phyloP scores from a whole-genome alignment of 2,888 invertebrate species.

The Nomada fabriciana region DNA sequence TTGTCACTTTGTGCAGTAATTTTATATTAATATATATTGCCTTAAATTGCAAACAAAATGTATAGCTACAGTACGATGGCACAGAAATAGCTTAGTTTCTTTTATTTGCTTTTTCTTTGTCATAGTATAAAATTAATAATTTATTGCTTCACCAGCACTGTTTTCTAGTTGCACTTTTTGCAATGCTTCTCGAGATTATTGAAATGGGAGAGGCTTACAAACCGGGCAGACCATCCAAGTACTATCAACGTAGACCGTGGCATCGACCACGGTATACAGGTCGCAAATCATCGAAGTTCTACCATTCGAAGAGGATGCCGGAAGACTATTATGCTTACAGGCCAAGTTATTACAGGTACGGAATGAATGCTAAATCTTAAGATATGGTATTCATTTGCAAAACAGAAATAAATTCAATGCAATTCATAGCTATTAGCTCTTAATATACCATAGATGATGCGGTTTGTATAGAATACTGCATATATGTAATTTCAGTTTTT shows the following conservation, averaged over 20 bases:
- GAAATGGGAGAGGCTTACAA: conserved; percentile 68
- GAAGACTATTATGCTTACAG: conserved; percentile 54
- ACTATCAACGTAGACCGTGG: conserved; percentile 66
- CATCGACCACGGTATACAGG: conserved; percentile 62
- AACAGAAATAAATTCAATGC: neutral
- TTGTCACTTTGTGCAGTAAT: too few species aligned
- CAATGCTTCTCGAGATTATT: conserved; percentile 67
- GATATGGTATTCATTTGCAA: neutral
- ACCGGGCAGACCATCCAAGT: conserved; percentile 69
- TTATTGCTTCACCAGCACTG: conserved; percentile 44
- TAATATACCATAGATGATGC: neutral
- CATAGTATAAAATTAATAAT: neutral
- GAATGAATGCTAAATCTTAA: neutral
- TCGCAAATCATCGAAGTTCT: conserved; percentile 63
- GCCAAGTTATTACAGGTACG: conserved; percentile 64
- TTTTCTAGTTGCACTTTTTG: conserved; percentile 59
- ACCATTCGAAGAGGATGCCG: conserved; percentile 62
- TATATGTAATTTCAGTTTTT: too few species aligned
- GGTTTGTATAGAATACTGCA: too few species aligned
- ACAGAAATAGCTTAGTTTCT: too few species aligned
- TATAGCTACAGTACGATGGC: too few species aligned
- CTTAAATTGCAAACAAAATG: too few species aligned
- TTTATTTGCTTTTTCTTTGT: neutral
- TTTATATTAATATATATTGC: too few species aligned
- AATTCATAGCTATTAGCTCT: neutral